phyloP scores from a whole-genome alignment of 2,888 invertebrate species.

The Aelia acuminata region DNA sequence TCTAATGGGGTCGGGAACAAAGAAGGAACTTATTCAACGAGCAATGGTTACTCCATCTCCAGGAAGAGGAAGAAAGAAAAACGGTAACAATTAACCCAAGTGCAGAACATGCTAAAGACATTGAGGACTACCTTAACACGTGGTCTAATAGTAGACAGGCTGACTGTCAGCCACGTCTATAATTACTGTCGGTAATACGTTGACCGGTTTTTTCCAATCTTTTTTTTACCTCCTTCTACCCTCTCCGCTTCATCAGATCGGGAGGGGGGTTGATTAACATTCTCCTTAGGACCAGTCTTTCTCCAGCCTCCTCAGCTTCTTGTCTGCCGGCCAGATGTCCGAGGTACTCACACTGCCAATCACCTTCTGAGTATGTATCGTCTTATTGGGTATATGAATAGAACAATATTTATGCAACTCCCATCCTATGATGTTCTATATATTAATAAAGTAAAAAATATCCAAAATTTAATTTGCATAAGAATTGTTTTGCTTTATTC shows the following conservation, averaged over 20 bases:
- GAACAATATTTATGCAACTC: no score
- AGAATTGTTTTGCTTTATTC: background rate
- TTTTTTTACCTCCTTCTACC: slow-evolving; percentile 22
- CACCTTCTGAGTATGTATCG: background rate
- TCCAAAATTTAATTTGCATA: background rate
- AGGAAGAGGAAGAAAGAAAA: slow-evolving; percentile 2
- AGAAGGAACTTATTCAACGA: background rate
- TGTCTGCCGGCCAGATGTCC: slow-evolving; percentile 15
- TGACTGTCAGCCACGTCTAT: slow-evolving; percentile 48
- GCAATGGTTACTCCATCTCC: background rate
- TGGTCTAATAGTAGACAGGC: slow-evolving; percentile 26
- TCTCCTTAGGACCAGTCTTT: slow-evolving; percentile 50
- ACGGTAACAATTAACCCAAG: slow-evolving; percentile 6
- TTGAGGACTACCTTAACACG: slow-evolving; percentile 42
- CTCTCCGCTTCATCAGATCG: slow-evolving; percentile 7
- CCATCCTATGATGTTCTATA: no score
- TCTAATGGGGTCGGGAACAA: background rate
- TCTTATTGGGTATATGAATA: background rate
- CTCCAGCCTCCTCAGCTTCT: slow-evolving; percentile 47
- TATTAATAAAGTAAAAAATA: background rate
- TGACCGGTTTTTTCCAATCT: slow-evolving; percentile 52
- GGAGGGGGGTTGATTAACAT: slow-evolving; percentile 58
- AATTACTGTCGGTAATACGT: slow-evolving; percentile 51
- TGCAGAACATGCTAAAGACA: slow-evolving; percentile 41
- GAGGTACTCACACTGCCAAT: background rate